A percentile compares a stretch with the other conserved stretches of the same genome.
These are phyloP conservation scores for Pangasianodon gigas DNA, from an alignment of 2,113 vertebrate genomes.

Conservation along the genomic window DNA sequence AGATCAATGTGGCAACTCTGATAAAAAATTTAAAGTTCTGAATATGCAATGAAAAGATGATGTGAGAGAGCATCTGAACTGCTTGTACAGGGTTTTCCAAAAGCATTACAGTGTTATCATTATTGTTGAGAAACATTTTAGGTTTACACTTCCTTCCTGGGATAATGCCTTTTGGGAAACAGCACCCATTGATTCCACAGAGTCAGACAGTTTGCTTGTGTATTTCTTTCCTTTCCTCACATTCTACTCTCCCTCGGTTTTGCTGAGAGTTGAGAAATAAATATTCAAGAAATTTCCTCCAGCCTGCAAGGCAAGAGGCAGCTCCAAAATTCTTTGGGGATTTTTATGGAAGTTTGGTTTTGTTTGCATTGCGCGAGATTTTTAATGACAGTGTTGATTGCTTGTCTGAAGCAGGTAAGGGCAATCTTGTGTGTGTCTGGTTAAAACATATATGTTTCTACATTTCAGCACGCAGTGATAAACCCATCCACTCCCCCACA, in stretches of 20 bases:
- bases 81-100: slow-evolving; percentile 3
- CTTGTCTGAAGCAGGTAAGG: slow-evolving; percentile 61
- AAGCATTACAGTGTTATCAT: not conserved
- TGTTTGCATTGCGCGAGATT: slow-evolving; percentile 63
- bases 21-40: slow-evolving; percentile 1
- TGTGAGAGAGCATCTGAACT: not conserved
- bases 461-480: slow-evolving; percentile 54
- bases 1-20: slow-evolving; percentile 13
- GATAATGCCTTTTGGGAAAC: slow-evolving; percentile 14
- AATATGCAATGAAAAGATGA: slow-evolving; percentile 27
- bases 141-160: not conserved
- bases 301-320: slow-evolving; percentile 36
- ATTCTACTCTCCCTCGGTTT: slow-evolving; percentile 12
- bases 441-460: slow-evolving; percentile 60
- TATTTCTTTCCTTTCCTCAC: slow-evolving; percentile 38
- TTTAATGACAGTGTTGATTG: slow-evolving; percentile 63
- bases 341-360: slow-evolving; percentile 56
- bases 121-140: not conserved
- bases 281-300: slow-evolving; percentile 26
- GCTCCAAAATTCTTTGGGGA: slow-evolving; percentile 45
- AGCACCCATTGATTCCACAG: slow-evolving; percentile 31
- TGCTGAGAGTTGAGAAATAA: slow-evolving; percentile 39
- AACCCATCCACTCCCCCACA: slow-evolving; percentile 59
- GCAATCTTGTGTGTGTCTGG: too few species aligned
- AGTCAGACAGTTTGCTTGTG: slow-evolving; percentile 36